Percentiles rank a stretch among this genome's conserved stretches.
phyloP scores from a whole-genome alignment of 1,140 invertebrate species.

The Drosophila tristis region DNA sequence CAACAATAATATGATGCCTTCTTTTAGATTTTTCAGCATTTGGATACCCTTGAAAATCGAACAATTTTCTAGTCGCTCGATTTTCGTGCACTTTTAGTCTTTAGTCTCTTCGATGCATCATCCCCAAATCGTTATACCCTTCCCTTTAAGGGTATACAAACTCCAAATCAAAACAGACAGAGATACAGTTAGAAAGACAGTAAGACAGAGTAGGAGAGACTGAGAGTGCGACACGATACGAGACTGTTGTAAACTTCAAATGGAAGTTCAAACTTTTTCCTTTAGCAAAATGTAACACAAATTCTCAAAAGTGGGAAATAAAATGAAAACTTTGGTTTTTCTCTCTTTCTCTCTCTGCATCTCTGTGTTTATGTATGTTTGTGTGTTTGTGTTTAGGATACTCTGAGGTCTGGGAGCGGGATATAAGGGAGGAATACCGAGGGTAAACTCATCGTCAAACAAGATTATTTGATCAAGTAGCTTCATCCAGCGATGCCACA shows the following conservation, averaged over 20 bases:
- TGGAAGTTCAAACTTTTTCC: constrained; percentile 56
- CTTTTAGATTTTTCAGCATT: no score
- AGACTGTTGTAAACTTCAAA: constrained; percentile 42
- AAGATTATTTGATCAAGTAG: constrained; percentile 81
- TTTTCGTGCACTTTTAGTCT: no score
- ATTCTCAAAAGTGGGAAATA: constrained; percentile 78
- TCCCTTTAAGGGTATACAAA: constrained; percentile 19
- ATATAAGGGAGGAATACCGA: constrained; percentile 8
- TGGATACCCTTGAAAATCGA: no score
- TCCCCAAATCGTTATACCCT: no score
- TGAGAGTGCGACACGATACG: neutral
- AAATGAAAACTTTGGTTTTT: constrained; percentile 71
- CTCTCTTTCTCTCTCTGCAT: constrained; percentile 49
- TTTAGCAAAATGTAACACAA: constrained; percentile 71
- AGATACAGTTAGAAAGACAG: constrained; percentile 1
- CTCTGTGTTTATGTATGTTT: constrained; percentile 13
- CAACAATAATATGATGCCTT: constrained; percentile 11
- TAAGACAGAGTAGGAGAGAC: neutral
- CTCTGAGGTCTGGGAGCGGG: constrained; percentile 16
- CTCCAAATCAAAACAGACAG: constrained; percentile 60
- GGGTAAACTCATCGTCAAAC: constrained; percentile 79
- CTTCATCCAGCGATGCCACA: constrained; percentile 24
- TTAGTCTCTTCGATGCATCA: no score
- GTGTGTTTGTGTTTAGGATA: constrained; percentile 26
- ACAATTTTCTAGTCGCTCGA: no score